Conservation (phyloP, 2,113 vertebrate species). For the Larimichthys polyactis region DNA sequence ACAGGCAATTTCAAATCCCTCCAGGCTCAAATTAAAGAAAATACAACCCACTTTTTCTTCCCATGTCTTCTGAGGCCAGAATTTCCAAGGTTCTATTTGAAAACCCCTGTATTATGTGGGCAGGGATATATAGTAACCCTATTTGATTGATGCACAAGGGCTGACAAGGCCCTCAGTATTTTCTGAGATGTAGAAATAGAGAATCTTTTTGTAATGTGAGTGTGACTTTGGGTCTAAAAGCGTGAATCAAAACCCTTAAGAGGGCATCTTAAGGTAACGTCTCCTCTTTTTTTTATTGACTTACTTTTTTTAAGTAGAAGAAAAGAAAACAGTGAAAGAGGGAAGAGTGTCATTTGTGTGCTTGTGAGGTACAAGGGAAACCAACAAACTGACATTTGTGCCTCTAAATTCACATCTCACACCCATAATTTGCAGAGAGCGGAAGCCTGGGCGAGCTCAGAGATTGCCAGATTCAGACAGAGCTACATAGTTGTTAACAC, state of each 20-base stretch:
- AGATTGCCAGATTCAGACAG: constrained; percentile 39
- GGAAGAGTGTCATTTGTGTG: constrained; percentile 23
- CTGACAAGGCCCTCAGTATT: constrained; percentile 36
- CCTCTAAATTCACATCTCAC: constrained; percentile 65
- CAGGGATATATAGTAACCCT: constrained; percentile 35
- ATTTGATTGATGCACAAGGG: constrained; percentile 48
- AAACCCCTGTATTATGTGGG: constrained; percentile 63
- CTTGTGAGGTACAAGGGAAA: constrained; percentile 24
- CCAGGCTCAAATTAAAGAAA: constrained; percentile 57
- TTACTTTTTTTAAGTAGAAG: neutral
- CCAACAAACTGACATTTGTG: constrained; percentile 49
- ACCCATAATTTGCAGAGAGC: constrained; percentile 65
- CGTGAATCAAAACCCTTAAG: constrained; percentile 17
- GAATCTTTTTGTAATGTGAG: neutral
- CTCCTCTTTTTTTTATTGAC: neutral
- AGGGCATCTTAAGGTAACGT: constrained; percentile 16
- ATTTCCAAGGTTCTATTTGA: constrained; percentile 57
- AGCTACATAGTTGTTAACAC: constrained; percentile 60
- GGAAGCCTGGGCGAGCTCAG: constrained; percentile 18
- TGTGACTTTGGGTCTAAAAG: constrained; percentile 8
- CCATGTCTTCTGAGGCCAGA: constrained; percentile 42
- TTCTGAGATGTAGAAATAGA: constrained; percentile 6
- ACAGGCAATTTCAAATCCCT: constrained; percentile 49
- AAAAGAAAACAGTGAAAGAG: constrained; percentile 11
- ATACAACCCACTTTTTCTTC: constrained; percentile 43